Evolutionary conservation across 2,113 vertebrate genomes (phyloP).

Genomic region (Phaethornis superciliosus): DNA sequence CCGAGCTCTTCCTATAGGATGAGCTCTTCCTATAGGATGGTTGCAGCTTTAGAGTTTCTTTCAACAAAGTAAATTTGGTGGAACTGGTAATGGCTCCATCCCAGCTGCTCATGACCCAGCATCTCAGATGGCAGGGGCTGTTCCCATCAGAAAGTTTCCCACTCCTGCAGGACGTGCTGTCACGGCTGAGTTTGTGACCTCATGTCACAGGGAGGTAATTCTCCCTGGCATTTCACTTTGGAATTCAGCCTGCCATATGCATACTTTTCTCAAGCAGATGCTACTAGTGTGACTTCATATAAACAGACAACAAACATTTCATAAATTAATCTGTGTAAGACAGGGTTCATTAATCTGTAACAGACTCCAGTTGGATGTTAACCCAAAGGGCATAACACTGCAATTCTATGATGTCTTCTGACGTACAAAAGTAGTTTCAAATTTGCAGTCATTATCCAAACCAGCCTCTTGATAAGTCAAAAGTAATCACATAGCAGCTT

Average conservation of each 20-base stretch:
- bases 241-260: not conserved
- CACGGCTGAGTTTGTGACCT: not conserved
- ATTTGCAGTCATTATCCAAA: slow-evolving; percentile 83
- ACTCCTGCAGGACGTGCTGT: slow-evolving; percentile 17
- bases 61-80: not conserved
- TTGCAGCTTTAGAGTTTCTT: not conserved
- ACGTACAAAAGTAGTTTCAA: slow-evolving; percentile 78
- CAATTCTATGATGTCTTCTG: slow-evolving; percentile 76
- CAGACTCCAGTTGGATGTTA: slow-evolving; percentile 62
- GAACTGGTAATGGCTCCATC: not conserved
- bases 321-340: slow-evolving; percentile 76
- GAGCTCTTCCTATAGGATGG: rapidly evolving
- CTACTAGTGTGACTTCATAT: slow-evolving; percentile 51
- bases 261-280: not conserved
- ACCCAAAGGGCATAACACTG: slow-evolving; percentile 83
- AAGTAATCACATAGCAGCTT: slow-evolving; percentile 57
- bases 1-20: rapidly evolving
- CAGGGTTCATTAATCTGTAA: slow-evolving; percentile 81
- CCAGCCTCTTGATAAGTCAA: slow-evolving; percentile 73
- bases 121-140: not conserved
- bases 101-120: not conserved
- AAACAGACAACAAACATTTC: slow-evolving; percentile 67
- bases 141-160: not conserved
- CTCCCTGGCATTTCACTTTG: not conserved
- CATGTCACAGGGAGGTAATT: slow-evolving; percentile 43